phyloP scores from a whole-genome alignment of 1,140 invertebrate species.

The Hypothenemus hampei region DNA sequence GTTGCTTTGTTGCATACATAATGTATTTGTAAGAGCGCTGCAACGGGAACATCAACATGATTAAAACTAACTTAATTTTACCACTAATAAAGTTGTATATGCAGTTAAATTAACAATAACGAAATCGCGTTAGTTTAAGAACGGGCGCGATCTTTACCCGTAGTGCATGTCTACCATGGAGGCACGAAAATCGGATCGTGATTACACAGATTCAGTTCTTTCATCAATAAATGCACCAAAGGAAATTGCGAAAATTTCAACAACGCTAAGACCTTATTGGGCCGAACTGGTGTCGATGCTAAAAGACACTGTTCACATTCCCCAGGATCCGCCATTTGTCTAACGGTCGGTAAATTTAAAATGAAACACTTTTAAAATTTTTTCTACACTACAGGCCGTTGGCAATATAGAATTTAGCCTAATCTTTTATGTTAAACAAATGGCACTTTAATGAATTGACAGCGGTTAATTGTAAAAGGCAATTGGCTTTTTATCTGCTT shows the following conservation, averaged over 20 bases:
- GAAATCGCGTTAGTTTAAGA: not conserved
- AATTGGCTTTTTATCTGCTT: no score
- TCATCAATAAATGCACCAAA: constrained; percentile 33
- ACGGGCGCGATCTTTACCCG: constrained; percentile 8
- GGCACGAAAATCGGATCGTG: constrained; percentile 41
- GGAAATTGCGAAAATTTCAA: constrained; percentile 35
- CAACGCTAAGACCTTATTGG: constrained; percentile 2
- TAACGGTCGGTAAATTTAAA: not conserved
- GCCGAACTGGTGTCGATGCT: no score
- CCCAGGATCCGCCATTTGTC: constrained; percentile 41
- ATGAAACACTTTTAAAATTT: no score
- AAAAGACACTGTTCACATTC: constrained; percentile 29
- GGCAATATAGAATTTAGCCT: no score
- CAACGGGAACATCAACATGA: constrained; percentile 39
- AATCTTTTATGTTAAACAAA: no score
- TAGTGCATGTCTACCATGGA: constrained; percentile 31
- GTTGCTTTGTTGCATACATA: constrained; percentile 69
- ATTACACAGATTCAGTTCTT: constrained; percentile 38
- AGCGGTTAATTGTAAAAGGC: no score
- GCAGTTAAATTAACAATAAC: not conserved
- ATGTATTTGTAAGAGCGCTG: constrained; percentile 45
- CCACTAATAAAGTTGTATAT: constrained; percentile 4
- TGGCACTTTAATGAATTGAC: no score
- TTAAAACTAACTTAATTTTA: constrained; percentile 11
- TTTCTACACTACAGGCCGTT: no score